Conservation (phyloP, 2,113 vertebrate species). For the Ivindomyrus marchei region DNA sequence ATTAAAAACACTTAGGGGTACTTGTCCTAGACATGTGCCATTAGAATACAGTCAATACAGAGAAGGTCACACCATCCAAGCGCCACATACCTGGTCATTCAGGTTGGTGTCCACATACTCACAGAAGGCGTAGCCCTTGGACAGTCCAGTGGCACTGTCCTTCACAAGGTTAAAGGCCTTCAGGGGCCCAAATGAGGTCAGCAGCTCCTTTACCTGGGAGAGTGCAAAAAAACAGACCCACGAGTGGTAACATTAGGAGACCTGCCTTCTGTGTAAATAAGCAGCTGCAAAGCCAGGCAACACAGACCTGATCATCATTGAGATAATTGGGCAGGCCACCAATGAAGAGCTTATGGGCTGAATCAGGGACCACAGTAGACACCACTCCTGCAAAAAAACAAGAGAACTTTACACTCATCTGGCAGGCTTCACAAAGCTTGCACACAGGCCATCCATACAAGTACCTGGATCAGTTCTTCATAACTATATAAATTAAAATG, state of each 20-base stretch:
- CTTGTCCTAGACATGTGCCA: not conserved
- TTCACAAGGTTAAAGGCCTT: constrained; percentile 91
- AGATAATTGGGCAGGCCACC: constrained; percentile 86
- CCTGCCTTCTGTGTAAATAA: not conserved
- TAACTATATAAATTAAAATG: not conserved
- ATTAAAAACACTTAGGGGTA: not conserved
- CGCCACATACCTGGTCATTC: constrained; percentile 73
- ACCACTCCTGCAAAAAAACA: constrained; percentile 66
- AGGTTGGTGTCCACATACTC: constrained; percentile 91
- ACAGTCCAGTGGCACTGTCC: constrained; percentile 84
- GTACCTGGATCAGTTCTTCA: not conserved
- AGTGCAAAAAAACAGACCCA: not conserved
- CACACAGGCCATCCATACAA: not conserved
- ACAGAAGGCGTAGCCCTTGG: constrained; percentile 89
- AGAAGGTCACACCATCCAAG: too few species aligned
- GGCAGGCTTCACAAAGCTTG: not conserved
- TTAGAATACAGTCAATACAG: not conserved
- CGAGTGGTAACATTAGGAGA: not conserved
- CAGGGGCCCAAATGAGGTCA: constrained; percentile 84
- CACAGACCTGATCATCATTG: constrained; percentile 82
- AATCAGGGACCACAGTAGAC: constrained; percentile 88
- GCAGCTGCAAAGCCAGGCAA: not conserved
- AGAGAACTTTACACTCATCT: not conserved
- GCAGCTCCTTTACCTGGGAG: constrained; percentile 77
- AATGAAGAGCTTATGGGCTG: constrained; percentile 85